Base-by-base conservation (phyloP, 1,140 invertebrate genomes). In the Cyrtorhinus lividipennis region DNA sequence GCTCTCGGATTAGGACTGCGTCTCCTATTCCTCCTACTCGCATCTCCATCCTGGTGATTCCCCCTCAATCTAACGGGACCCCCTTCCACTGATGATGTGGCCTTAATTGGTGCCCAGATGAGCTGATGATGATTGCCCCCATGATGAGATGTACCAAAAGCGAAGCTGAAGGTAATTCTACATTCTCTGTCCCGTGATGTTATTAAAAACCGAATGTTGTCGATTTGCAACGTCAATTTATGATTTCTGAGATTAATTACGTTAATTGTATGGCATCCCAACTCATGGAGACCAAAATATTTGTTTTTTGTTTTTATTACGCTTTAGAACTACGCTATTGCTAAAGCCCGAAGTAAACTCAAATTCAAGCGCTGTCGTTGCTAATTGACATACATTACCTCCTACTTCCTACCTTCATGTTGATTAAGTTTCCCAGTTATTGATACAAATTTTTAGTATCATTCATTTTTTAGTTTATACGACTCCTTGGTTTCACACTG, bases 71-170 rank as follows among this genome's bases (percentile, higher is more conserved):
- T 10, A 53, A 15, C 20, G 48, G 48, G 20, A 53, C 20, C 48
- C 48, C 48, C 48, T 53, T 53, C 48, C 48, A 13, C 48, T 5
- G 48, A 20, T 53, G 48, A 53, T 53, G 48, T 53, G 48, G 48
- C 48, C 48, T 13, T 13, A 53, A 15, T 13, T 22, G 48, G 48
- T 53, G 48, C n/a, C n/a, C n/a, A n/a, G n/a, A n/a, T n/a, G n/a
- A n/a, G n/a, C n/a, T n/a, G n/a, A n/a, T n/a, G n/a, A n/a, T n/a
- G 48, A 13, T 53, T 10, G 10, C 48, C 48, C 48, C 10, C 10
- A 53, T 53, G 48, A 53, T 53, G 48, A 53, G 48, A 20, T 53
- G 48, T 53, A 53, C 48, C 48, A 53, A 53, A 53, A 53, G 48
- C 10, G 10, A 20, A 53, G 18, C 48, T 10, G 48, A 53, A 53